Conservation (phyloP, 1,140 invertebrate species). For the Bombus sylvicola region DNA sequence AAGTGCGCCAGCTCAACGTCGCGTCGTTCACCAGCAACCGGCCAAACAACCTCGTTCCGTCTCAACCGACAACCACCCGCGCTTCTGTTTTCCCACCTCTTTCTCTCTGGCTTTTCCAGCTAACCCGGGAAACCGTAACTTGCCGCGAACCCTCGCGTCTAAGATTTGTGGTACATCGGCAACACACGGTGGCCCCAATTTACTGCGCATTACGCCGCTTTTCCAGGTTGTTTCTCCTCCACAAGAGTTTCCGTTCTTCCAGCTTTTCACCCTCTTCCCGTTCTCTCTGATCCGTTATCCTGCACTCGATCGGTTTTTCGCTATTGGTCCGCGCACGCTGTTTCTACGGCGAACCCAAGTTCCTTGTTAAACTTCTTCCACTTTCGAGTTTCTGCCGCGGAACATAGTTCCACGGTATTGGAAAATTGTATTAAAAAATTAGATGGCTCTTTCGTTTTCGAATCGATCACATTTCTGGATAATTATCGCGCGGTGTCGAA, state of each 20-base stretch:
- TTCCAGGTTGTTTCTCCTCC: constrained; percentile 37
- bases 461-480: neutral
- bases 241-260: constrained; percentile 9
- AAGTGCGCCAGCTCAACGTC: constrained; percentile 32
- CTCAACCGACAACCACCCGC: constrained; percentile 13
- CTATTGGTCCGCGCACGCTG: neutral
- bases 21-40: constrained; percentile 30
- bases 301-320: constrained; percentile 4
- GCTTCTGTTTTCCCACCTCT: neutral
- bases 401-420: neutral
- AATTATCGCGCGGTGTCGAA: neutral
- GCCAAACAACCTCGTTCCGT: constrained; percentile 50
- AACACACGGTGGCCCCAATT: constrained; percentile 69
- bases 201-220: constrained; percentile 67
- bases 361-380: constrained; percentile 2
- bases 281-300: constrained; percentile 44
- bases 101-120: constrained; percentile 18
- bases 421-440: neutral
- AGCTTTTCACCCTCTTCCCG: constrained; percentile 48
- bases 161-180: constrained; percentile 71
- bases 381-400: neutral
- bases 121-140: constrained; percentile 45
- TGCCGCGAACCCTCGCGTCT: constrained; percentile 43
- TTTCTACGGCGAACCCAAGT: neutral
- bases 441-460: neutral